Evolutionary conservation across 2,888 invertebrate genomes (phyloP), one percentile per base, ranked within the genome.

Genomic region (Leptinotarsa tumamoca): DNA sequence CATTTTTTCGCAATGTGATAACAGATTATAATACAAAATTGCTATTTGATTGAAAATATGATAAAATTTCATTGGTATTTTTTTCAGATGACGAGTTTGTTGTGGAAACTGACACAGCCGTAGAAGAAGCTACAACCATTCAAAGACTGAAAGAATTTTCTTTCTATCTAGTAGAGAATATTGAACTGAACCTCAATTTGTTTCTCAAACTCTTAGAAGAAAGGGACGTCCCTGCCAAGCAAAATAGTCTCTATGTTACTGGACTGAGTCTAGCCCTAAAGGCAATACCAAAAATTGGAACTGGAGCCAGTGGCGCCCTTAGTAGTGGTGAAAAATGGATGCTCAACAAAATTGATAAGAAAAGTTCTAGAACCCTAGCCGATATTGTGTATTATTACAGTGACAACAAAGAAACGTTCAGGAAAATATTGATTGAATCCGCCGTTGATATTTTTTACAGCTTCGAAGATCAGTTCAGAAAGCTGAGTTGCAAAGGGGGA

Each of bases 321-420:
- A 71, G 74, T 61, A 74, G 71, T 50, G 77, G 77, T 1, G 81
- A 81, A 58, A 61, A 75, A 5, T 71, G 56, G 15, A 58, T 80
- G 17, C 71, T 76, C 23, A 69, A 78, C 49, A 78, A 80, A 68
- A 77, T 81, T 13, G 79, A 81, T 56, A 77, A 81, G 67, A 80
- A 76, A 21, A 79, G 80, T 70, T 77, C 81, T 0, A 73, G 68
- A 68, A 75, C 54, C 17, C 54, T 81, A 18, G 78, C 81, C 1
- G 76, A 78, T 54, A 52, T 81, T 15, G 75, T 81, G 1, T 80
- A 79, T 56, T 77, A 79, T 71, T 81, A 75, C 69, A 78, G 78
- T 50, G 80, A 81, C 58, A 76, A 81, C 51, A 77, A 75, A 68
- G 66, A 78, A 51, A 18, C n/a, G 14, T 66, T 81, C 3, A 71